Base-by-base conservation (phyloP, 2,888 invertebrate genomes). In the Drosophila quinaria region DNA sequence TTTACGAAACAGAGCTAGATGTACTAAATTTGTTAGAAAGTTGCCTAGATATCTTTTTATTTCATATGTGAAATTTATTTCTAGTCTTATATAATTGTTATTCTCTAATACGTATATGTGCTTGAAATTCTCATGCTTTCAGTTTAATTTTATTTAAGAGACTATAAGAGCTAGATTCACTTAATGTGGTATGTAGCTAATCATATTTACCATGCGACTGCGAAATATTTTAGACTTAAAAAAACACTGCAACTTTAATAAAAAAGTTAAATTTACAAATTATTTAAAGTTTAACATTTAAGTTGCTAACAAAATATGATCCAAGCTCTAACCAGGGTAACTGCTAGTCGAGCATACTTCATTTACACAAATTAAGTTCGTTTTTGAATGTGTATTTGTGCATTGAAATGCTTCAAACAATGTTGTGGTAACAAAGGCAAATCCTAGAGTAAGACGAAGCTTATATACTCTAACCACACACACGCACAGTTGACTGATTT, bases 361-460 rank as follows among this genome's bases (percentile, higher is more conserved):
- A 11, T 31, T 17, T 8, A 9, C 10, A 1, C 10, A n/a, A 11
- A 39, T 42, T 13, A 25, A 42, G 9, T n/a, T 41, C n/a, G 29
- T 46, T 61, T 31, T 46, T 50, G 3, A 17, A 41, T 19, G 37
- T 19, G 33, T 35, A 39, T 60, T 42, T 49, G n/a, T n/a, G n/a
- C n/a, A 25, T 33, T 33, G n/a, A 17, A 37, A 47, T 52, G 19
- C 35, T 44, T 39, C 33, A 11, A 39, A 37, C 49, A 58, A 52
- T 58, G 39, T 64, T 64, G 42, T 64, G 56, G 35, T 29, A 54
- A 51, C 69, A 59, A 65, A 69, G 51, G 42, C 68, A 60, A 59
- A 50, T 2, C 31, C n/a, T 39, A 22, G 9, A 47, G 49, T 22
- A 42, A 47, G 19, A 29, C 55, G 73, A 64, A 58, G 37, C 60